Evolutionary conservation across 2,113 vertebrate species (phyloP).

Genomic region (Chauna torquata): DNA sequence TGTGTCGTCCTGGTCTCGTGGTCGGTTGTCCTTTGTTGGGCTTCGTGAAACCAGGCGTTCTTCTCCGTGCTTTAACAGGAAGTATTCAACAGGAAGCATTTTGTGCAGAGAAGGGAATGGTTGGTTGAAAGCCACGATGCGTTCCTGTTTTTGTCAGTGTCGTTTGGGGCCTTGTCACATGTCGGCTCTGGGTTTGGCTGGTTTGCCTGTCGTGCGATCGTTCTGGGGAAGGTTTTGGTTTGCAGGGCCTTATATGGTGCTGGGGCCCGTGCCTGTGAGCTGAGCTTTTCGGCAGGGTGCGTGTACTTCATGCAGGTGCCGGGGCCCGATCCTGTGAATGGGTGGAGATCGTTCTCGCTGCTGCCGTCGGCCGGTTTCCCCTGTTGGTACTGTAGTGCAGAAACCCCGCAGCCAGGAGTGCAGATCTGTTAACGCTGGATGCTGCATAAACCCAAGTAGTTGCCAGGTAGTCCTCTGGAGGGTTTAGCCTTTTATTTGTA

Average conservation of each 20-base stretch:
- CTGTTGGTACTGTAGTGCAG: neutral
- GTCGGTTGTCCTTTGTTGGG: neutral
- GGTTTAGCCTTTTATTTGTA: too few species aligned
- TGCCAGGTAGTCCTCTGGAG: neutral
- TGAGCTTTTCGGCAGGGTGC: neutral
- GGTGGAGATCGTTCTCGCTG: neutral
- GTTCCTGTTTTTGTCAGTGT: accelerated
- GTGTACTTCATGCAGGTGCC: accelerated
- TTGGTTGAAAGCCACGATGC: accelerated
- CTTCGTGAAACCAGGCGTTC: neutral
- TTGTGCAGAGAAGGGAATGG: neutral
- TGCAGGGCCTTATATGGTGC: neutral
- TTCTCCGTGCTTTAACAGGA: neutral
- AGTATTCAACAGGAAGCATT: neutral
- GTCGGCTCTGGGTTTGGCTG: accelerated
- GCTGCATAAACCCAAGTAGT: too few species aligned
- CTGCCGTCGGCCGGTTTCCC: neutral
- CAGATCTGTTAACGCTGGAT: too few species aligned
- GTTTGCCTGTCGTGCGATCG: neutral
- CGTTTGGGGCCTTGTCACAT: neutral
- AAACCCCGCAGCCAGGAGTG: neutral
- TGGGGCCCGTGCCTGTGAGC: neutral
- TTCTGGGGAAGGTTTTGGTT: accelerated
- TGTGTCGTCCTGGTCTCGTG: neutral
- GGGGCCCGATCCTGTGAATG: accelerated